Conservation (phyloP, 2,888 invertebrate genomes). For the Cerastis leucographa region DNA sequence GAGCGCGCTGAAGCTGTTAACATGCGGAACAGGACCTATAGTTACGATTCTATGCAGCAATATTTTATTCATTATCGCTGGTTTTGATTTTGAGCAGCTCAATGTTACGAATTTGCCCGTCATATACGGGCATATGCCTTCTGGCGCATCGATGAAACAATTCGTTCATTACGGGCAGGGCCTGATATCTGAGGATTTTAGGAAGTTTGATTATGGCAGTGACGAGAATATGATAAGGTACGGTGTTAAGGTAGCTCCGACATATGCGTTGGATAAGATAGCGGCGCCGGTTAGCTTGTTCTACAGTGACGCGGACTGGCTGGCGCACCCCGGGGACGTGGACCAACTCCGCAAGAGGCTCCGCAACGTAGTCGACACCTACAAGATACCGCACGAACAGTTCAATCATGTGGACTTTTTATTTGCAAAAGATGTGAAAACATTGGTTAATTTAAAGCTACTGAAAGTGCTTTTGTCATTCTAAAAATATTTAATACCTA, state of each 20-base stretch:
- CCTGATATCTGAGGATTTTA: conserved; percentile 77
- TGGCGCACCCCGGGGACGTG: conserved; percentile 91
- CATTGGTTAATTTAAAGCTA: conserved; percentile 73
- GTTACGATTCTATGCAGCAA: conserved; percentile 90
- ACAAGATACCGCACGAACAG: conserved; percentile 88
- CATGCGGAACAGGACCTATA: conserved; percentile 85
- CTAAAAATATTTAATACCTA: conserved; percentile 40
- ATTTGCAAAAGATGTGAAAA: conserved; percentile 79
- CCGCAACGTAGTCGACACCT: conserved; percentile 88
- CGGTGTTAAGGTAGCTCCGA: conserved; percentile 75
- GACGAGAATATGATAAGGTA: conserved; percentile 76
- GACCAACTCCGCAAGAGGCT: conserved; percentile 87
- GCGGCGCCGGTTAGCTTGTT: conserved; percentile 80
- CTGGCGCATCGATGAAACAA: conserved; percentile 90
- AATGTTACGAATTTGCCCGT: conserved; percentile 91
- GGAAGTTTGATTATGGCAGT: conserved; percentile 79
- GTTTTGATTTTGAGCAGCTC: conserved; percentile 90
- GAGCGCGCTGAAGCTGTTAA: conserved; percentile 79
- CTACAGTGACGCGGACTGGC: conserved; percentile 91
- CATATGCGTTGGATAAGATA: conserved; percentile 76
- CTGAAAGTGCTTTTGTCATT: conserved; percentile 66
- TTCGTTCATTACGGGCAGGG: conserved; percentile 90
- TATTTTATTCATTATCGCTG: conserved; percentile 90
- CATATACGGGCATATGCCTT: conserved; percentile 88
- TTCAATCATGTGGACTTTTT: conserved; percentile 86